Base-by-base conservation (phyloP, 2,113 vertebrate species). In the Porphyrio hochstetteri region DNA sequence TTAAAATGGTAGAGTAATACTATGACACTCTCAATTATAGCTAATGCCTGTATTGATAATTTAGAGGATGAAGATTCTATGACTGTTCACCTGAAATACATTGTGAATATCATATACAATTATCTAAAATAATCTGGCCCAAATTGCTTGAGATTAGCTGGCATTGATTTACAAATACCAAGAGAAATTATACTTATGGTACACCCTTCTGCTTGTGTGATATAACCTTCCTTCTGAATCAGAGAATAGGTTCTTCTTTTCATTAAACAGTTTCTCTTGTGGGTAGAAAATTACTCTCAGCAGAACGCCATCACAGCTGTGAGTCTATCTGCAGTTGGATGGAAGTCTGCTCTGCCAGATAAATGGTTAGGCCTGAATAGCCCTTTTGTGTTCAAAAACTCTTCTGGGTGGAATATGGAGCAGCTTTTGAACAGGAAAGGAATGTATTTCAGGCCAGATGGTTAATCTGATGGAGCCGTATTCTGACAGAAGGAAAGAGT, bases 381-480 rank as follows among this genome's bases (percentile, higher is more conserved):
- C 83, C 80, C 92, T 96, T 96, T 96, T 93, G 93, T 96, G 96
- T 88, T 93, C 75, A 70, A 38, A 93, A 96, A 59, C 67, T 75
- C 70, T 95, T 93, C 90, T 96, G 96, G 92, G 96, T 82, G 70
- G 91, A 92, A 92, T 88, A 70, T 46, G 61, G 78, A 90, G 48
- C 90, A 96, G 96, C 82, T 88, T 97, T 96, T 95, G 75, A 93
- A 93, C 57, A 81, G 86, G 88, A 38, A 90, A 92, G 72, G 50
- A 74, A 93, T 82, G 61, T 59, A 67, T 96, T 82, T 84, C 65
- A 94, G 91, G 72, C 86, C 95, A 96, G 80, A 92, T 96, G 59
- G 96, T 94, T 88, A 70, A 92, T 94, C 91, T 97, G 75, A 96
- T 96, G 92, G 86, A 95, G 83, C 70, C 2, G 2, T 87, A 82